phyloP scores from a whole-genome alignment of 2,113 vertebrate genomes.

The pig (Sus scrofa) region T2T-Sscrofa CM000814.6:98284501-98285000 shows the following conservation, averaged over 20 bases:
- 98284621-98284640: constrained; percentile 30
- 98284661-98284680: not conserved
- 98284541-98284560: not conserved
- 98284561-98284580: not conserved
- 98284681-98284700: not conserved
- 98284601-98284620: not conserved
- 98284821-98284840: constrained; percentile 27
- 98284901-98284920: not conserved
- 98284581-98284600: not conserved
- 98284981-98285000: constrained; percentile 16
- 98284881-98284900: not conserved
- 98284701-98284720: constrained; percentile 28
- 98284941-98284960: constrained; percentile 44
- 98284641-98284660: not conserved
- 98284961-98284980: not conserved
- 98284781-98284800: not conserved
- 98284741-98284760: not conserved
- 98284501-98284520: not conserved
- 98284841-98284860: constrained; percentile 28
- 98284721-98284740: not conserved
- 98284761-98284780: not conserved
- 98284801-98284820: constrained; percentile 56
- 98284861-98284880: not conserved
- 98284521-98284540: not conserved
- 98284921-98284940: constrained; percentile 18